Evolutionary conservation across 2,797 vertebrate genomes (phyloP).

Genomic region (Sylvia borin): DNA sequence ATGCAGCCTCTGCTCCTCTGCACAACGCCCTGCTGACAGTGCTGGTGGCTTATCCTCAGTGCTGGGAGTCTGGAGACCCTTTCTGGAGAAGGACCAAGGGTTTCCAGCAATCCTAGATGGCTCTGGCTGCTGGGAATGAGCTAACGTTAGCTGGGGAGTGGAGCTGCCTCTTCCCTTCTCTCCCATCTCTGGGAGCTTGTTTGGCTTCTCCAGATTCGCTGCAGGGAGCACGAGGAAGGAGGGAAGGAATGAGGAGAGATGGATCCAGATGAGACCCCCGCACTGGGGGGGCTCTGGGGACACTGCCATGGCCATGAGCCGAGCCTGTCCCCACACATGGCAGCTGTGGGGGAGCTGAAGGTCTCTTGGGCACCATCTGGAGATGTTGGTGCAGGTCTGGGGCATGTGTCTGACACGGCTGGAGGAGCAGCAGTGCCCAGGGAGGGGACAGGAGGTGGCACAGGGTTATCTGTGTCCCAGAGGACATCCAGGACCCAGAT

Average conservation of each 20-base stretch:
- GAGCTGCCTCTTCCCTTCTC: not conserved
- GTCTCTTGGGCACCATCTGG: not conserved
- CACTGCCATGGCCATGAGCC: fast-evolving
- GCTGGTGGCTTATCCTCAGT: not conserved
- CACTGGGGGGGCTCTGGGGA: fast-evolving
- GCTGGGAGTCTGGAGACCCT: not conserved
- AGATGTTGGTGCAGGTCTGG: not conserved
- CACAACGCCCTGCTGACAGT: fast-evolving
- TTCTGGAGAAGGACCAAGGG: not conserved
- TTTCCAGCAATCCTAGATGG: not conserved
- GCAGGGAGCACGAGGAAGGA: fast-evolving
- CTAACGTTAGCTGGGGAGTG: fast-evolving
- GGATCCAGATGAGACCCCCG: not conserved
- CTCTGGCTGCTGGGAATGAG: not conserved
- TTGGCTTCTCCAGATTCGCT: not conserved
- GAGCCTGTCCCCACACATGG: fast-evolving
- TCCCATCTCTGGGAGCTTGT: not conserved
- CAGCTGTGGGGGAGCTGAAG: not conserved
- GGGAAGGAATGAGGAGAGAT: not conserved
- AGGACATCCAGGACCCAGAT: not conserved
- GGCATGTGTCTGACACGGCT: fast-evolving
- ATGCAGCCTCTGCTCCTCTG: fast-evolving
- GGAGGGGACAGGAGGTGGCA: not conserved
- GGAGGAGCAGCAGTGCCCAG: not conserved
- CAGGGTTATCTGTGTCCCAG: not conserved